Base-by-base conservation (phyloP, 2,113 vertebrate genomes). In the Pongo abelii region DNA sequence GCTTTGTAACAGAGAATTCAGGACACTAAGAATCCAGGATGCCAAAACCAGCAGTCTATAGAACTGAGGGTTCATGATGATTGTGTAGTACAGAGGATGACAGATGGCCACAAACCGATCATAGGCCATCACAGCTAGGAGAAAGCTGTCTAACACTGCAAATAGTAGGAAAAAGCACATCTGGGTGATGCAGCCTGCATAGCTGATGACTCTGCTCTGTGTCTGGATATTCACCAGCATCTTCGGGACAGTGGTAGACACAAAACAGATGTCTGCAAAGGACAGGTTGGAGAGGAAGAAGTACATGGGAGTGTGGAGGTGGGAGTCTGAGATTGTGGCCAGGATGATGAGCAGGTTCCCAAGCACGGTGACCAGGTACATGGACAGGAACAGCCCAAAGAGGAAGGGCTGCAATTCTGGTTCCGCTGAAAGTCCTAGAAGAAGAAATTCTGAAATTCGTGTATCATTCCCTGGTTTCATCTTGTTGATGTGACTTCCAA, bases 51-150 rank as follows among this genome's bases (percentile, higher is more conserved):
- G 57, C 1, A 91, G 22, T 16, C 48, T 13, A 52, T 97, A 97
- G 46, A 46, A 46, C 8, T 46, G 20, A 61, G 22, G 88, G 5
- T 94, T 46, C 46, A 46, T 46, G 46, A 46, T 46, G 46, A 46
- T 46, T 46, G 46, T 46, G 46, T 46, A 46, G 46, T 9, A 46
- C 46, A 46, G 46, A 46, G 46, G 46, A 46, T 46, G 46, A 46
- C 46, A 46, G 46, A 46, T 46, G 46, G 46, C 46, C 46, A 46
- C 46, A 46, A 50, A 38, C 96, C 61, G 27, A 43, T 96, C 97
- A 93, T 97, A 97, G 83, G 96, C 97, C 96, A 96, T 97, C 20
- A 85, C 70, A 0, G 75, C 75, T 27, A 97, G 83, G 27, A 95
- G 86, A 2, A 97, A 93, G 10, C 48, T 74, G 14, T 97, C 96